Base-by-base conservation (phyloP, 2,797 vertebrate genomes). In the Liasis olivaceus region DNA sequence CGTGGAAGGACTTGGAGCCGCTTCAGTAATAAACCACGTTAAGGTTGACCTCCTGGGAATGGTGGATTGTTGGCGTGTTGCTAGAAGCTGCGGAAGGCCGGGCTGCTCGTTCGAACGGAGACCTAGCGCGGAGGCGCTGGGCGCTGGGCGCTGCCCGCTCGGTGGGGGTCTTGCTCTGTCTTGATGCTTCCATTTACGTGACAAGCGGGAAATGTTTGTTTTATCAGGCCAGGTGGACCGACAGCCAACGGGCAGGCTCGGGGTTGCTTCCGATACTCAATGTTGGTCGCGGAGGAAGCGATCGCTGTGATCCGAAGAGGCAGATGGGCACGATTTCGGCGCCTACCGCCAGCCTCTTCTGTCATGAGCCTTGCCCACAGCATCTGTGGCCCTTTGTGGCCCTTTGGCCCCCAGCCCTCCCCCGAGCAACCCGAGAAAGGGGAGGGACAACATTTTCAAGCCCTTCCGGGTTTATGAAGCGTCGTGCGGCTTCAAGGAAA, bases 1-100 rank as follows among this genome's bases (percentile, higher is more conserved):
- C 59, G 58, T 47, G 77, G 26, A 69, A 89, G 56, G 13, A 4
- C 15, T 62, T 7, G 0, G 42, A 72, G 0, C 5, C 42, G 85
- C 8, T 36, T 93, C 91, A 0, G 4, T 90, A 89, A 42, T 0
- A 91, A 95, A 24, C 88, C 88, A 22, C 3, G 89, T 47, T 0
- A 47, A 90, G 64, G 81, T 89, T 93, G 89, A 93, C 87, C 56
- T 64, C 87, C 56, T 64, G 85, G 89, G 89, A 90, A 90, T 88
- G 89, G 22, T 36, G 47, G 54, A 84, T 93, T 88, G 14, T 90
- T 88, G 77, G 85, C 13, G 13, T 9, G 8, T 47, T 56, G n/a
- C 47, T n/a, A 59, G 15, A 58, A 4, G 20, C 12, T 85, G 42
- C 4, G 2, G 20, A 59, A 31, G 7, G 31, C 8, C 12, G 24